Evolutionary conservation across 2,888 invertebrate genomes (phyloP).

Genomic region (Hirtodrosophila duncani): DNA sequence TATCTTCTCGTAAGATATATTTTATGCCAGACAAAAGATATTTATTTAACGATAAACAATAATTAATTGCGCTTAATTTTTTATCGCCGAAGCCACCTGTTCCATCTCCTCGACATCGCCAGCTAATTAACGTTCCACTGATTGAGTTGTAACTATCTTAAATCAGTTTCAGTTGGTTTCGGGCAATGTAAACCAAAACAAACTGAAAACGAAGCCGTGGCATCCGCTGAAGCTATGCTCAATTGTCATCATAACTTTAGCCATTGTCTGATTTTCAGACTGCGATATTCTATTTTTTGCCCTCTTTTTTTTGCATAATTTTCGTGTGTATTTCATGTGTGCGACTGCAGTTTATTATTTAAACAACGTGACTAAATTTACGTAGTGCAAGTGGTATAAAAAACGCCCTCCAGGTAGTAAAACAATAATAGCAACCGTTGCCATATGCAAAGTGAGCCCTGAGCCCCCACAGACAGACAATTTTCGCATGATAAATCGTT

Average conservation of each 20-base stretch:
- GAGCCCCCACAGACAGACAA: constrained; percentile 57
- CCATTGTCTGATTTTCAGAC: constrained; percentile 53
- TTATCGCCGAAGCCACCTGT: constrained; percentile 32
- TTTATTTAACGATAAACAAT: constrained; percentile 49
- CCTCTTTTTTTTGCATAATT: constrained; percentile 56
- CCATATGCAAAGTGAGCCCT: constrained; percentile 61
- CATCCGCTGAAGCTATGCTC: constrained; percentile 34
- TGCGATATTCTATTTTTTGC: constrained; percentile 17
- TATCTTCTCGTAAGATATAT: constrained; percentile 49
- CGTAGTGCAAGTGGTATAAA: constrained; percentile 39
- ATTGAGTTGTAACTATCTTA: constrained; percentile 59
- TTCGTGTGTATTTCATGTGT: constrained; percentile 20
- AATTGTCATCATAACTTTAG: constrained; percentile 59
- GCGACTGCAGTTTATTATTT: constrained; percentile 66
- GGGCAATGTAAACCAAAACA: constrained; percentile 27
- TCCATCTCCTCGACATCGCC: neutral
- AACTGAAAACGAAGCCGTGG: constrained; percentile 21
- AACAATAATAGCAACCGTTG: constrained; percentile 58
- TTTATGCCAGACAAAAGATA: constrained; percentile 65
- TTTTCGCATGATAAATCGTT: constrained; percentile 75
- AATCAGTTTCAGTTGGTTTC: constrained; percentile 45
- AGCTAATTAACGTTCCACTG: constrained; percentile 34
- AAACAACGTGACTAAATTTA: constrained; percentile 71
- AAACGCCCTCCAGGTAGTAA: constrained; percentile 48
- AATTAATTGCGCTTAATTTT: constrained; percentile 64